Percentiles rank a stretch among this genome's conserved stretches.
These are phyloP conservation scores for Balaeniceps rex DNA, from an alignment of 2,113 vertebrate species.

Conservation along the genomic window DNA sequence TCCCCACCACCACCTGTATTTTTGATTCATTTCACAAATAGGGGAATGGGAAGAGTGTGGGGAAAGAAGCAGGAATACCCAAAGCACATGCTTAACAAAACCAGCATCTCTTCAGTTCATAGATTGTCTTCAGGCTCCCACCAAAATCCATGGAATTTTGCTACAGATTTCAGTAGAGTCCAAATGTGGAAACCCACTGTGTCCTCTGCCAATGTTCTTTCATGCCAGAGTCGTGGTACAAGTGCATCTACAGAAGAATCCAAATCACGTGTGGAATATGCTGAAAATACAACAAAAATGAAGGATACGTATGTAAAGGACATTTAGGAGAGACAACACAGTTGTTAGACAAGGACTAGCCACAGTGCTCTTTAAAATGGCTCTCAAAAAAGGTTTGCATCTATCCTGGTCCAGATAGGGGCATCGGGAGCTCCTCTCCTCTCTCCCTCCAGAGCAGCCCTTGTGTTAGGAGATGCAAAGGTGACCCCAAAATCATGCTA, in stretches of 20 bases:
- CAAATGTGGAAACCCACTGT: neutral
- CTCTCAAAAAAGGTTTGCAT: neutral
- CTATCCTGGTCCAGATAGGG: neutral
- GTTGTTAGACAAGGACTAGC: neutral
- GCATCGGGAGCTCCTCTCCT: neutral
- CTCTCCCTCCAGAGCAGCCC: neutral
- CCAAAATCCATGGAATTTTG: neutral
- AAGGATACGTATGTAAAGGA: neutral
- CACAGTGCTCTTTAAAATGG: neutral
- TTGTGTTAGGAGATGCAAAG: neutral
- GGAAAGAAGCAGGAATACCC: neutral
- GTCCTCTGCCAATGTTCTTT: neutral
- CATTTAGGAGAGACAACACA: neutral
- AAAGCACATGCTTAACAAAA: neutral
- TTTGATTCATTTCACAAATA: neutral
- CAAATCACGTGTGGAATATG: neutral
- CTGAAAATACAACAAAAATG: neutral
- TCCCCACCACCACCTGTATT: neutral
- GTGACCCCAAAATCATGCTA: neutral
- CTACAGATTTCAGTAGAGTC: neutral
- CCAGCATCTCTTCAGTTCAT: neutral
- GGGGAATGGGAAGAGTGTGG: neutral
- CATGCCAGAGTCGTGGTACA: neutral
- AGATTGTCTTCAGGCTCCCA: neutral
- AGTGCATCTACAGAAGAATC: neutral